Conservation (phyloP, 2,113 vertebrate genomes). For the Xenopus tropicalis region UCB_Xtro_10.0 CM004444.2:177711501-177712000, state of each 20-base stretch:
- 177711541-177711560: constrained; percentile 58
- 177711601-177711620: constrained; percentile 56
- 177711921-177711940: too few relatives aligned
- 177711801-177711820: constrained; percentile 51
- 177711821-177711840: constrained; percentile 57
- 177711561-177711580: constrained; percentile 55
- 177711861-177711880: constrained; percentile 65
- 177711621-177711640: constrained; percentile 60
- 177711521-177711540: constrained; percentile 62
- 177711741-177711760: constrained; percentile 58
- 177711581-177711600: constrained; percentile 53
- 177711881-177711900: constrained; percentile 45
- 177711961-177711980: too few relatives aligned
- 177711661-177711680: constrained; percentile 48
- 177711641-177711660: constrained; percentile 59
- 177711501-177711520: constrained; percentile 42
- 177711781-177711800: constrained; percentile 36
- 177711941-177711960: too few relatives aligned
- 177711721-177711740: constrained; percentile 56
- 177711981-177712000: too few relatives aligned
- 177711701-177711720: constrained; percentile 57
- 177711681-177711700: constrained; percentile 48
- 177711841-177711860: constrained; percentile 59
- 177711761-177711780: constrained; percentile 58
- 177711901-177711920: too few relatives aligned